These are phyloP conservation scores for Haemorhous mexicanus DNA, from an alignment of 2,113 vertebrate genomes.

Conservation along the genomic window DNA sequence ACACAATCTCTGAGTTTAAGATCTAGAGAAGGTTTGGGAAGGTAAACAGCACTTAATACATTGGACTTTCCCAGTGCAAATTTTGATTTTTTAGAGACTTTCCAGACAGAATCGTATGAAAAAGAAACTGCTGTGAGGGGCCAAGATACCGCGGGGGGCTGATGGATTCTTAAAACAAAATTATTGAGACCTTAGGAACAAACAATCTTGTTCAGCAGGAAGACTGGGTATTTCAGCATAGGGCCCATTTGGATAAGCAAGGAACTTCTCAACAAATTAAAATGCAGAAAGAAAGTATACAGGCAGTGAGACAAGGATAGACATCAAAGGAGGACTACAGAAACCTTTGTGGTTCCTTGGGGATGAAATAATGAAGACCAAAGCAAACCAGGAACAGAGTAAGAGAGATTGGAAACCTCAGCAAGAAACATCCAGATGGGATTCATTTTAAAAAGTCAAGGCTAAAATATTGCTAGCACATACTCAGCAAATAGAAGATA, in stretches of 20 bases:
- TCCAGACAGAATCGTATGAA: neutral
- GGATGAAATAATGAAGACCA: slow-evolving; percentile 61
- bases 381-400: slow-evolving; percentile 42
- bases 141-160: neutral
- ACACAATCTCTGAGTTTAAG: neutral
- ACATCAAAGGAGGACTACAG: slow-evolving; percentile 41
- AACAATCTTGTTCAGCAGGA: neutral
- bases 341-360: slow-evolving; percentile 20
- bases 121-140: neutral
- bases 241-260: neutral
- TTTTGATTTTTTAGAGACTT: neutral
- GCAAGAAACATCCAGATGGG: slow-evolving; percentile 58
- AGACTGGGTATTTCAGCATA: neutral
- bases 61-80: neutral
- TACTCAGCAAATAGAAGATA: slow-evolving; percentile 35
- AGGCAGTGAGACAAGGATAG: slow-evolving; percentile 15
- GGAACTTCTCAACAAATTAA: slow-evolving; percentile 16
- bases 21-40: neutral
- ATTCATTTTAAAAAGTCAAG: slow-evolving; percentile 52
- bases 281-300: neutral
- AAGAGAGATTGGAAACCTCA: slow-evolving; percentile 40
- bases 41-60: neutral
- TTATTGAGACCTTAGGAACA: neutral
- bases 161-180: neutral
- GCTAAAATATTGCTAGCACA: slow-evolving; percentile 47